Base-by-base conservation (phyloP, 2,797 vertebrate genomes). In the Falco novaeseelandiae region DNA sequence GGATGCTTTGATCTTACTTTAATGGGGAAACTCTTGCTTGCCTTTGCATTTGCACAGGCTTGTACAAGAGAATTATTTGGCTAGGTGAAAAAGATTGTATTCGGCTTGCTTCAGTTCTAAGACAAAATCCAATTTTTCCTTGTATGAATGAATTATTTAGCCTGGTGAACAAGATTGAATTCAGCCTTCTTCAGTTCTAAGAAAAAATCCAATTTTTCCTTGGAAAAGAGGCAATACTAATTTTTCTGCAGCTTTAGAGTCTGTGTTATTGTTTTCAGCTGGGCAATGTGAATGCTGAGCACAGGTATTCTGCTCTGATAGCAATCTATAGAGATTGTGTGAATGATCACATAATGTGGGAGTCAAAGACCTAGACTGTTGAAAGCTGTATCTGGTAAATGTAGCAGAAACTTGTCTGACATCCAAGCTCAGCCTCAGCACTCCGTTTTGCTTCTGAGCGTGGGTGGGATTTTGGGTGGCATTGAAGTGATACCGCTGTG, bases 401-500 rank as follows among this genome's bases (percentile, higher is more conserved):
- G 9, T 34, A 42, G n/a, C 57, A 88, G 82, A 74, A 84, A 29
- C 36, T 85, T 55, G 32, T 61, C 65, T 77, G 57, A 27, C 23
- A 65, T 46, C 69, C 54, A 49, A 59, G 30, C 72, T 71, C 42
- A 38, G 65, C 23, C 85, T 93, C 9, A 3, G 83, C 76, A 88
- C 38, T 48, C 30, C 1, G 0, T 61, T 87, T 81, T 65, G 42
- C 51, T 83, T 73, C 44, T 77, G 67, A n/a, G 22, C 0, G 46
- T 85, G 65, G 84, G 90, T 90, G 92, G 48, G 62, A 96, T 92
- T 85, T 87, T 77, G 67, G 42, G 59, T 80, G 84, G 27, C 36
- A 38, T 4, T 71, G 89, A 81, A 89, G 76, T 0, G 1, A 23
- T 61, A 46, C 14, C 48, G 34, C 67, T 83, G 48, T 0, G 0